Base-by-base conservation (phyloP, 2,888 invertebrate genomes). In the Seira ritae region DNA sequence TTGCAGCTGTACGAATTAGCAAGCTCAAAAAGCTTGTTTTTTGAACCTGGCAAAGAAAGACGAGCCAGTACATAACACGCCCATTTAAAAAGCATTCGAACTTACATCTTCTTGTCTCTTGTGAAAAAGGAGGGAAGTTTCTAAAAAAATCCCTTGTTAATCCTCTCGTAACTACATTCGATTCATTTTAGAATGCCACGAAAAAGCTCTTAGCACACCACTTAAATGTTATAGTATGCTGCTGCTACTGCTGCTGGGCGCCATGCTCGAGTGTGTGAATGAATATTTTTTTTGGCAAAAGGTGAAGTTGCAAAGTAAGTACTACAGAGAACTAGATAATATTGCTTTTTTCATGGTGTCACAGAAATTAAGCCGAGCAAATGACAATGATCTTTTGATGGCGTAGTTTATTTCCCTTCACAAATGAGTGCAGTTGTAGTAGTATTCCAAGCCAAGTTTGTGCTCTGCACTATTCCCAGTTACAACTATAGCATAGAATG, bases 361-460 rank as follows among this genome's bases (percentile, higher is more conserved):
- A 73, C 73, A 62, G 31, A 73, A 73, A 62, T 73, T 73, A 62
- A 73, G 65, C 37, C 42, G 19, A 24, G 73, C n/a, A 73, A 73
- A 73, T 73, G 73, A 73, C 73, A 62, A 73, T 73, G 73, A 73
- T 73, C 73, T 73, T 73, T 73, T 65, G 73, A 73, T 73, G 62
- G 65, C 24, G 31, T n/a, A 55, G 55, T 55, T 55, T 55, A 55
- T 55, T 55, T 55, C 12, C 55, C n/a, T 55, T 55, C 17, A 55
- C 55, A 55, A 55, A 55, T 55, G 55, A 55, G 15, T 55, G 55
- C 55, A 55, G 55, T 55, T 17, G 55, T 17, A 55, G 31, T 31
- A 4, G 31, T 31, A 31, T n/a, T n/a, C n/a, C n/a, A n/a, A n/a
- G n/a, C n/a, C n/a, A n/a, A n/a, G n/a, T n/a, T n/a, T n/a, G n/a